phyloP scores from a whole-genome alignment of 2,888 invertebrate genomes.

The Adelognathus sp. region DNA sequence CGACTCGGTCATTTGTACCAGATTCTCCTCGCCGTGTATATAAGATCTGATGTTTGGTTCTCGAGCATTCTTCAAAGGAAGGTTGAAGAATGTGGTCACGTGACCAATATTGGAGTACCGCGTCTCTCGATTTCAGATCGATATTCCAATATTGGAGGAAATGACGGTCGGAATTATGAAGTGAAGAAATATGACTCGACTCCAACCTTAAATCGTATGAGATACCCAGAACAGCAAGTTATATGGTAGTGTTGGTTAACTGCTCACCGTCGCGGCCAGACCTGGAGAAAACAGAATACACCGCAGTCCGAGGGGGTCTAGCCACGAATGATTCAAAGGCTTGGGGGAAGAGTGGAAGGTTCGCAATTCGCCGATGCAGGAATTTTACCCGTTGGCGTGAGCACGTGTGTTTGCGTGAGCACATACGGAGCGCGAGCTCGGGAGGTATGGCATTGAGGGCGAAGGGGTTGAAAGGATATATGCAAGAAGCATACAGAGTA shows the following conservation, averaged over 20 bases:
- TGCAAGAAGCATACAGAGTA: conserved; percentile 29
- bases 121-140: too few species aligned
- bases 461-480: conserved; percentile 46
- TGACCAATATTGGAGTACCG: too few species aligned
- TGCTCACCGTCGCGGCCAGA: not conserved
- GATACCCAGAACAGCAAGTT: not conserved
- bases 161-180: too few species aligned
- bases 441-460: not conserved
- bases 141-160: not conserved
- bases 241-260: not conserved
- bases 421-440: conserved; percentile 37
- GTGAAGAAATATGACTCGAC: too few species aligned
- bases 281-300: conserved; percentile 15
- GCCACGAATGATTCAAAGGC: conserved; percentile 12
- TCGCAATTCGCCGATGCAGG: conserved; percentile 63
- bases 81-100: too few species aligned
- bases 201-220: not conserved
- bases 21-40: too few species aligned
- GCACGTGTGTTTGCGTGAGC: conserved; percentile 60
- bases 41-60: too few species aligned
- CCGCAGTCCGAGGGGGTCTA: not conserved
- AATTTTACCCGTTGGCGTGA: conserved; percentile 63
- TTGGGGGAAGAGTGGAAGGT: conserved; percentile 12
- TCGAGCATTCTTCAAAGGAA: too few species aligned
- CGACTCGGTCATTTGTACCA: too few species aligned